phyloP scores from a whole-genome alignment of 1,140 invertebrate genomes.

The Arion vulgaris region DNA sequence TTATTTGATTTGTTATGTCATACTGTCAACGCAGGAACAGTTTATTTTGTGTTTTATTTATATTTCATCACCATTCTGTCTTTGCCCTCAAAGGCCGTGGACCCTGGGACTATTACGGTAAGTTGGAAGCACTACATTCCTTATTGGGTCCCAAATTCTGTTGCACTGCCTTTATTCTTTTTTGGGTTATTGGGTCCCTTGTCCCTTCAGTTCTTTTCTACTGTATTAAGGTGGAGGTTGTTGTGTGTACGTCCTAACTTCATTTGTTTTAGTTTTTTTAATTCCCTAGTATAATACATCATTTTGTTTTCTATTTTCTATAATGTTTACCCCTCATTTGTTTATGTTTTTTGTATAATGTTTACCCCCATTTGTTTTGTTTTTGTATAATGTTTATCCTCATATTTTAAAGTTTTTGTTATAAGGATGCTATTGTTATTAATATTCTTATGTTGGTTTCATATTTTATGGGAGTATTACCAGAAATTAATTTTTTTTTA shows the following conservation, averaged over 20 bases:
- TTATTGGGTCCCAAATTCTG: neutral
- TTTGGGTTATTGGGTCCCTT: neutral
- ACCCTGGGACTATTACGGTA: constrained; percentile 98
- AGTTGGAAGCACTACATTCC: constrained; percentile 76
- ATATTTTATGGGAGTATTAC: too few relatives aligned
- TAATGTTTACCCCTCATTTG: neutral
- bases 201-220: neutral
- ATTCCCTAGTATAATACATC: neutral
- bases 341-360: neutral
- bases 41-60: neutral
- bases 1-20: neutral
- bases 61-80: constrained; percentile 10
- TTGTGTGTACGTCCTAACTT: neutral
- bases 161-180: neutral
- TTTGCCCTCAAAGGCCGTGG: constrained; percentile 81
- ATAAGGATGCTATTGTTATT: too few relatives aligned
- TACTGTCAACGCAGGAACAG: neutral
- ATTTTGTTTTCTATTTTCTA: neutral
- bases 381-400: too few relatives aligned
- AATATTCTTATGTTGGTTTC: too few relatives aligned
- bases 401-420: too few relatives aligned
- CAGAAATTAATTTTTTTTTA: too few relatives aligned
- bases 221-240: neutral
- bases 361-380: neutral
- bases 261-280: neutral